A percentile compares a stretch with the other conserved stretches of the same genome.
These are phyloP conservation scores for Aphidius ervi DNA, from an alignment of 1,140 invertebrate genomes.

Conservation along the genomic window DNA sequence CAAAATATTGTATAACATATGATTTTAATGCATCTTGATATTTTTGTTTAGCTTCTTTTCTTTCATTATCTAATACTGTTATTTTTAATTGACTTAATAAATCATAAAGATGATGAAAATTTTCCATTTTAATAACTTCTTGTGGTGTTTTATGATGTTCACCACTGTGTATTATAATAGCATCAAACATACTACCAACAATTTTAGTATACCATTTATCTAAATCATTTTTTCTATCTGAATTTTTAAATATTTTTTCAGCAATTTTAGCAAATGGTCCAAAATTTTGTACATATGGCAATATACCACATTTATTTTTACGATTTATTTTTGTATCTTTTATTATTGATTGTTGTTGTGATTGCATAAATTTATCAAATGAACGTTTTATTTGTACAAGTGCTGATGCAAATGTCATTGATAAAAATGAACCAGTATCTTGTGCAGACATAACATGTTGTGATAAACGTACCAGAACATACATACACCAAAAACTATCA, in stretches of 20 bases:
- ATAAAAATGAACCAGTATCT: constrained; percentile 87
- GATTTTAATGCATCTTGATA: constrained; percentile 86
- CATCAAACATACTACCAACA: constrained; percentile 81
- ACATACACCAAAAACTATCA: constrained; percentile 89
- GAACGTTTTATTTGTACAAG: constrained; percentile 91
- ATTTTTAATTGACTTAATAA: constrained; percentile 88
- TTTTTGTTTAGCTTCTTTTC: constrained; percentile 87
- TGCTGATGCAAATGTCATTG: constrained; percentile 82
- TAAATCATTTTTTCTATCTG: constrained; percentile 87
- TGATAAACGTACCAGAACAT: constrained; percentile 82
- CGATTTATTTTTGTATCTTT: constrained; percentile 69
- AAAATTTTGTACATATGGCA: constrained; percentile 89
- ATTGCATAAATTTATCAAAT: constrained; percentile 90
- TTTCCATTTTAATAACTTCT: constrained; percentile 95
- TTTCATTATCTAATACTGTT: constrained; percentile 76
- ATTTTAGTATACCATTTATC: constrained; percentile 93
- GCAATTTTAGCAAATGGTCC: constrained; percentile 81
- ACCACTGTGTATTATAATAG: constrained; percentile 71
- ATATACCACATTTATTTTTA: constrained; percentile 84
- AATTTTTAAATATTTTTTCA: constrained; percentile 82
- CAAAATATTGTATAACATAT: constrained; percentile 94
- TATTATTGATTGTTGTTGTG: constrained; percentile 77
- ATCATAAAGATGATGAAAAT: constrained; percentile 92
- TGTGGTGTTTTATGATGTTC: constrained; percentile 92
- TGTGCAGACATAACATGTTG: constrained; percentile 87